phyloP scores from a whole-genome alignment of 1,140 invertebrate species.

The Caligus rogercresseyi region DNA sequence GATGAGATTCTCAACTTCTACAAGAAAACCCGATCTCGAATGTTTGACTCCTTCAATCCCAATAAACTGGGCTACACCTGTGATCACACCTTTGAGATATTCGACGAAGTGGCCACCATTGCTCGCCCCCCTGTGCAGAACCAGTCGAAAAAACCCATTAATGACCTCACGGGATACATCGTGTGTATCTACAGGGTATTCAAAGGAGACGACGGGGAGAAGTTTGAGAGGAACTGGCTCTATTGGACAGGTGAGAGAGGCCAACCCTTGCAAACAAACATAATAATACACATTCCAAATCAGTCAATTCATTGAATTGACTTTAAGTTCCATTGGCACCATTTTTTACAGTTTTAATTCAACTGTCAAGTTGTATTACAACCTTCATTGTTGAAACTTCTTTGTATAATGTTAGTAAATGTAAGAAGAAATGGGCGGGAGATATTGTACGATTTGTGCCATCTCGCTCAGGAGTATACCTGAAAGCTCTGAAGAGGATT shows the following conservation, averaged over 20 bases:
- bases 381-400: no score
- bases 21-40: constrained; percentile 54
- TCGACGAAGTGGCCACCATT: constrained; percentile 48
- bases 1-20: constrained; percentile 65
- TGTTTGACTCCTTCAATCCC: constrained; percentile 60
- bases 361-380: no score
- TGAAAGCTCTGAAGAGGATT: no score
- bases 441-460: no score
- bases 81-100: constrained; percentile 17
- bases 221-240: constrained; percentile 76
- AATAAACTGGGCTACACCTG: constrained; percentile 45
- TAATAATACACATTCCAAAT: no score
- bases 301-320: no score
- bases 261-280: no score
- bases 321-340: no score
- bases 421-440: no score
- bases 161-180: constrained; percentile 56
- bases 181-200: constrained; percentile 74
- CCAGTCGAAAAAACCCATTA: constrained; percentile 35
- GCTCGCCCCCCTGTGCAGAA: constrained; percentile 52
- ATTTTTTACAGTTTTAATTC: no score
- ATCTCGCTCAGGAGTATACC: no score
- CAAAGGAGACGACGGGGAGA: constrained; percentile 72
- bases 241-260: constrained; percentile 56
- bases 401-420: no score